Base-by-base conservation (phyloP, 2,113 vertebrate species). In the Solea senegalensis region DNA sequence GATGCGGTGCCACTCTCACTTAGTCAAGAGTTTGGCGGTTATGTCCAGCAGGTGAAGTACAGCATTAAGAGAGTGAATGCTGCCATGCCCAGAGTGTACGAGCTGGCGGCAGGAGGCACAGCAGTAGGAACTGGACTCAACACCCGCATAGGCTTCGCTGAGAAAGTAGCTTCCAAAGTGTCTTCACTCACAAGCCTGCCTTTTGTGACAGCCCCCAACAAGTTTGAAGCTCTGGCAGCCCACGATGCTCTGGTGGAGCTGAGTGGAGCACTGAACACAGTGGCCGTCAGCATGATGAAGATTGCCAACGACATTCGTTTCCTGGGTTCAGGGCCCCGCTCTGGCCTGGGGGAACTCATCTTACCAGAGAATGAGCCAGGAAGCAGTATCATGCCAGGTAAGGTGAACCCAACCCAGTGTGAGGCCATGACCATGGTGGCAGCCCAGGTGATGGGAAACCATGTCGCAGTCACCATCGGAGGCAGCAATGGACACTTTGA, bases 311-410 rank as follows among this genome's bases (percentile, higher is more conserved):
- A 99, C 63, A 95, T 98, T 71, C 96, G 97, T 41, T 98, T 99
- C 84, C 85, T 99, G 84, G 98, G 96, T 5, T 99, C 98, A 11
- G 98, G 98, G 13, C 98, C 97, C 5, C 96, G 98, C 15, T 98
- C 95, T 0, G 97, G 97, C 7, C 93, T 99, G 14, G 97, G 97
- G 16, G 97, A 99, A 49, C 94, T 99, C 70, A 93, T 95, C 79
- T 78, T 99, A 69, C 98, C 98, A 34, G 98, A 99, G 92, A 99
- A 99, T 16, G 97, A 99, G 65, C 97, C 96, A 1, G 97, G 97
- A 40, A 98, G 96, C 90, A 99, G 97, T 84, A 99, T 99, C 86
- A 99, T 99, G 98, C 98, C 98, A 40, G 98, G 98, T 16, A 99
- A 99, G 83, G 98, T 99, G 76, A 99, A 99, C 82, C 98, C 98